These are phyloP conservation scores for Anoura caudifer DNA, from an alignment of 2,113 vertebrate species.

Conservation along the genomic window DNA sequence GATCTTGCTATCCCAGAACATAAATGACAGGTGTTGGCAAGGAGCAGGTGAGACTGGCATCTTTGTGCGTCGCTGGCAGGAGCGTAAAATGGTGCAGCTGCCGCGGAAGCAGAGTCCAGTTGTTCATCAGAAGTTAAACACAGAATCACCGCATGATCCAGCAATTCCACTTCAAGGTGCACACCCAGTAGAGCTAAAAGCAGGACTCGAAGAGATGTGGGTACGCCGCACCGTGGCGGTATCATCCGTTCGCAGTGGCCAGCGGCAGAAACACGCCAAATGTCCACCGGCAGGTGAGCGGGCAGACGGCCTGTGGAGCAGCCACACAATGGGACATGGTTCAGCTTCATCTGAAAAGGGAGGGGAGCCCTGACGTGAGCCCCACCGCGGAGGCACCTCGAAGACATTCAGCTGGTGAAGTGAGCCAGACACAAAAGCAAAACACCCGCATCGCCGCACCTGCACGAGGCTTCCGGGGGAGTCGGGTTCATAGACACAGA, in stretches of 20 bases:
- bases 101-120: fast-evolving
- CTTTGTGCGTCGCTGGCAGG: fast-evolving
- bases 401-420: not conserved
- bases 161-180: not conserved
- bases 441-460: not conserved
- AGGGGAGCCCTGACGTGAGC: not conserved
- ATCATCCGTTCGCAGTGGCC: fast-evolving
- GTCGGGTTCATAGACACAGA: not conserved
- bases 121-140: not conserved
- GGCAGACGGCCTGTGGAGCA: fast-evolving
- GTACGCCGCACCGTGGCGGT: fast-evolving
- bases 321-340: fast-evolving
- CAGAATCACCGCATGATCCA: fast-evolving
- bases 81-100: fast-evolving
- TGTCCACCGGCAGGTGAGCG: not conserved
- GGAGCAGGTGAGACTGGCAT: not conserved
- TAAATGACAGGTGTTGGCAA: too few relatives aligned
- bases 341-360: not conserved
- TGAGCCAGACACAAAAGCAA: not conserved
- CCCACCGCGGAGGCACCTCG: fast-evolving
- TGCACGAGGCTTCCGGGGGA: fast-evolving
- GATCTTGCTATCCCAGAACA: not conserved
- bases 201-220: fast-evolving
- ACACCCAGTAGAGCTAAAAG: fast-evolving
- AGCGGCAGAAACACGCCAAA: too few relatives aligned